Evolutionary conservation across 1,140 invertebrate species (phyloP).

Genomic region (Drosophila mayri): DNA sequence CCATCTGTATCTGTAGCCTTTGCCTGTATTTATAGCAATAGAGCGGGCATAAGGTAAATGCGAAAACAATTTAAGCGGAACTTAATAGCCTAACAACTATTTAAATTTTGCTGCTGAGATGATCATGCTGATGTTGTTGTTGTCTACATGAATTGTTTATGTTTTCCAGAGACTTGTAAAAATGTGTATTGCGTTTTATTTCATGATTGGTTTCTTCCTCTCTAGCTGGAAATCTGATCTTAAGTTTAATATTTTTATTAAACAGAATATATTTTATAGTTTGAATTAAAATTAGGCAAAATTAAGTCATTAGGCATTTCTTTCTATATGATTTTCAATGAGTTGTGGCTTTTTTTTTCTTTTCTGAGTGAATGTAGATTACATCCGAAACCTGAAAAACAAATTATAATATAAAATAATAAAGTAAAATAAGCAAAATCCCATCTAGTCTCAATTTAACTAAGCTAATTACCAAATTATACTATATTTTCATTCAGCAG

Average conservation of each 20-base stretch:
- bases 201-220: constrained; percentile 41
- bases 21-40: constrained; percentile 9
- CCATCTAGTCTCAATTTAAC: constrained; percentile 1
- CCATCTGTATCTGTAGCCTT: constrained; percentile 39
- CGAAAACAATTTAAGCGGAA: constrained; percentile 81
- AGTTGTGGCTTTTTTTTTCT: neutral
- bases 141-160: constrained; percentile 26
- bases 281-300: neutral
- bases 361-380: too few species aligned
- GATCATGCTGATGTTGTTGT: constrained; percentile 17
- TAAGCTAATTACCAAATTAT: neutral
- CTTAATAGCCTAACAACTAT: constrained; percentile 80
- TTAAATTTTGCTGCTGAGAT: constrained; percentile 57
- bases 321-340: neutral
- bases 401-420: too few species aligned
- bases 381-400: too few species aligned
- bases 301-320: neutral
- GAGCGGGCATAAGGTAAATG: constrained; percentile 65
- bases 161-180: constrained; percentile 65
- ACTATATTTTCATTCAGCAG: neutral
- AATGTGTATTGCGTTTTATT: constrained; percentile 79
- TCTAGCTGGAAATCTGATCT: neutral
- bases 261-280: neutral
- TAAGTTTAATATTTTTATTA: neutral
- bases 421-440: neutral